Percentiles rank a stretch among this genome's conserved stretches.
phyloP scores from a whole-genome alignment of 2,797 vertebrate species.

The Notolepis coatsorum region DNA sequence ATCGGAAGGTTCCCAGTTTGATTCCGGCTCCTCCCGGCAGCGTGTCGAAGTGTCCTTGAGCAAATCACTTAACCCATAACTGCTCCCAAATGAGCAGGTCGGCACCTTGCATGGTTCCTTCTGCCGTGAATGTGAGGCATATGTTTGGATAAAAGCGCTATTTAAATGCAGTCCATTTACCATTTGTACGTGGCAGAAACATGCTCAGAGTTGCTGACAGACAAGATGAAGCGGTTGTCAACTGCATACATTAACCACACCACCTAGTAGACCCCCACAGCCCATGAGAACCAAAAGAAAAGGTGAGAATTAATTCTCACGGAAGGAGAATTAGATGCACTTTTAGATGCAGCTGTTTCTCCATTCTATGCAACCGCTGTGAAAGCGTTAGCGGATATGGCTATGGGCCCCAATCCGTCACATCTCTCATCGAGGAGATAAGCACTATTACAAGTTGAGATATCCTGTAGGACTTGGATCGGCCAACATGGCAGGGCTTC shows the following conservation, averaged over 20 bases:
- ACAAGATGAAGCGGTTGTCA: neutral
- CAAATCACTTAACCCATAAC: too few relatives aligned
- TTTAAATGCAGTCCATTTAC: too few relatives aligned
- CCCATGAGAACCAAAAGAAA: slow-evolving; percentile 29
- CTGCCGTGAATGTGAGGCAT: too few relatives aligned
- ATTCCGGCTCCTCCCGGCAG: too few relatives aligned
- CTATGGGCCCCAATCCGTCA: slow-evolving; percentile 13
- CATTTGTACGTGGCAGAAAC: neutral
- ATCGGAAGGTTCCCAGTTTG: too few relatives aligned
- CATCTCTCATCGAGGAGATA: slow-evolving; percentile 47
- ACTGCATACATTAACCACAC: neutral
- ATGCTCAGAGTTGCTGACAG: neutral
- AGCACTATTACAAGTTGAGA: slow-evolving; percentile 46
- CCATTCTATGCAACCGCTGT: slow-evolving; percentile 24
- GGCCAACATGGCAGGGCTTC: slow-evolving; percentile 13
- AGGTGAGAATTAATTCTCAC: slow-evolving; percentile 24
- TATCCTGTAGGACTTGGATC: slow-evolving; percentile 33
- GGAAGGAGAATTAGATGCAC: slow-evolving; percentile 17
- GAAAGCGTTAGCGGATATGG: slow-evolving; percentile 33
- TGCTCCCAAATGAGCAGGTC: too few relatives aligned
- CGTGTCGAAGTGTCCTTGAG: too few relatives aligned
- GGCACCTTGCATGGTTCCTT: too few relatives aligned
- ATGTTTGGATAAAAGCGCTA: too few relatives aligned
- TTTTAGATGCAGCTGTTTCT: slow-evolving; percentile 55
- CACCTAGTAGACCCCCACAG: neutral